Conservation (phyloP, 1,140 invertebrate species). For the Drosophila parvula region DNA sequence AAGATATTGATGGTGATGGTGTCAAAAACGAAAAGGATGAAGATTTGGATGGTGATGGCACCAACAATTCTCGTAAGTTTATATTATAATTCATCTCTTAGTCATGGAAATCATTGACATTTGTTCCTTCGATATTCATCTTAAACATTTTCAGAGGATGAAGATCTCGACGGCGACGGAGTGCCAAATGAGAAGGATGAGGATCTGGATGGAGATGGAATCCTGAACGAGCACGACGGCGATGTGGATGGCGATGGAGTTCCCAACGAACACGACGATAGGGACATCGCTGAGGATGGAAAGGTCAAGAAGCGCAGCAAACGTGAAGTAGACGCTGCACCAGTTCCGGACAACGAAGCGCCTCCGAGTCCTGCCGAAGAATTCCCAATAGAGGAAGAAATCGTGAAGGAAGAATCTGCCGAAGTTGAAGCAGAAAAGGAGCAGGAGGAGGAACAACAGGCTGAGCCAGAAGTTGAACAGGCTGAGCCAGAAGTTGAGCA, state of each 20-base stretch:
- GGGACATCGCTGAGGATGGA: constrained; percentile 53
- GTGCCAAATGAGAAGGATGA: constrained; percentile 74
- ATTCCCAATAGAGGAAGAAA: constrained; percentile 70
- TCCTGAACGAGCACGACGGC: constrained; percentile 77
- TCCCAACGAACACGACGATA: constrained; percentile 69
- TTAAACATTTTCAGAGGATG: constrained; percentile 39
- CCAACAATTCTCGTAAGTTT: constrained; percentile 60
- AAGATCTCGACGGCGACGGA: constrained; percentile 83
- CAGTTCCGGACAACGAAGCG: constrained; percentile 52
- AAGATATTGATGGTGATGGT: constrained; percentile 79
- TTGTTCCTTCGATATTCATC: neutral
- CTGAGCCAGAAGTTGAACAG: constrained; percentile 85
- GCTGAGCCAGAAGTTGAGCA: no score
- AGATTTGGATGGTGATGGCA: constrained; percentile 76
- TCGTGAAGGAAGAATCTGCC: constrained; percentile 61
- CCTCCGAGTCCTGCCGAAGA: constrained; percentile 83
- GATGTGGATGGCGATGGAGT: constrained; percentile 84
- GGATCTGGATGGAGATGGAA: constrained; percentile 75
- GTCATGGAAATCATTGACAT: neutral
- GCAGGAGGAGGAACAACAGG: constrained; percentile 59
- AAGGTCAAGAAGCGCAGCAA: constrained; percentile 76
- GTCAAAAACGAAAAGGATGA: constrained; percentile 80
- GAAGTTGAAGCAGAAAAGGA: constrained; percentile 55
- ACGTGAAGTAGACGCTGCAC: constrained; percentile 81
- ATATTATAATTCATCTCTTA: neutral